These are phyloP conservation scores for Sebastolobus alascanus DNA, from an alignment of 2,797 vertebrate species.

Conservation along the genomic window DNA sequence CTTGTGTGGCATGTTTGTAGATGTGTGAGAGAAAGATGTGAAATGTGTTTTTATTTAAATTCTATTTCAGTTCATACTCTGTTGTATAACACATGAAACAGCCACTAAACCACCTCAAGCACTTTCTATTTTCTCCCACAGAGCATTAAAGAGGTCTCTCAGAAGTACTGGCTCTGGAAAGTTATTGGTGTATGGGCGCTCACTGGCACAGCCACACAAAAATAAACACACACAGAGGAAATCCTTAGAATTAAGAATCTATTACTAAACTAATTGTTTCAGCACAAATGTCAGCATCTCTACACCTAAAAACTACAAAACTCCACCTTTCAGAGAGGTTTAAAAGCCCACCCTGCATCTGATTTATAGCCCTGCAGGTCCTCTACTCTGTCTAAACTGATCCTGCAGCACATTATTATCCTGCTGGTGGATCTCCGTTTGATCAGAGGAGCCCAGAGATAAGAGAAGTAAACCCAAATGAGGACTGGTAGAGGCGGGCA, in stretches of 20 bases:
- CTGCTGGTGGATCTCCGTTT: conserved; percentile 18
- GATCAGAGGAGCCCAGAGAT: conserved; percentile 14
- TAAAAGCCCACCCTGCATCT: not conserved
- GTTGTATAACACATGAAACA: not conserved
- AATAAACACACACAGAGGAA: not conserved
- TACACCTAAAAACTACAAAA: not conserved
- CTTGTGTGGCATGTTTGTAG: not conserved
- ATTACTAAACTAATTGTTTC: not conserved
- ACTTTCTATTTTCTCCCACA: not conserved
- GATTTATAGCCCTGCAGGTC: conserved; percentile 5
- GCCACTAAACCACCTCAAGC: not conserved
- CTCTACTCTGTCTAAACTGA: not conserved
- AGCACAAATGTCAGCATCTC: not conserved
- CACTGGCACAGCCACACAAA: not conserved
- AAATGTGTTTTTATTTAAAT: not conserved
- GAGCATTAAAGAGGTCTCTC: not conserved
- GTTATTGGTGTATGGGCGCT: not conserved
- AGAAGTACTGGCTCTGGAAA: not conserved
- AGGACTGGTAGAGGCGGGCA: not conserved
- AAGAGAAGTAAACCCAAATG: conserved; percentile 12
- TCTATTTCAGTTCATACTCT: not conserved
- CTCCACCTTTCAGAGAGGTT: not conserved
- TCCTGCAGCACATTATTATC: conserved; percentile 3
- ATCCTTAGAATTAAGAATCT: not conserved
- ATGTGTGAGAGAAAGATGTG: not conserved